Base-by-base conservation (phyloP, 37 sponge, comb jelly and placozoan species). In the Eunapius fragilis region DNA sequence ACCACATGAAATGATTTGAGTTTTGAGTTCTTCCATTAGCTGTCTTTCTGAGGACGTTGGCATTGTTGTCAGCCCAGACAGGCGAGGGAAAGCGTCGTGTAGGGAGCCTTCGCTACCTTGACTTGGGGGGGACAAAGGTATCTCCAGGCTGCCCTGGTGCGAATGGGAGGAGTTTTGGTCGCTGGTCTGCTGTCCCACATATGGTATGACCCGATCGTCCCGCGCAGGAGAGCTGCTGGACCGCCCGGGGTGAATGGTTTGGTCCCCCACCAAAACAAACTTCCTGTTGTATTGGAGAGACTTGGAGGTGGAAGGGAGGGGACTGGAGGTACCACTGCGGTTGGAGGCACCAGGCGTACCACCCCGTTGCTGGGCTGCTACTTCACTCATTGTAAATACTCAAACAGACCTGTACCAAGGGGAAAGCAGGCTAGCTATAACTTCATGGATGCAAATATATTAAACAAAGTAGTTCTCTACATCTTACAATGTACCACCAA, bases 1-100 rank as follows among this genome's bases (percentile, higher is more conserved):
- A 24, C 81, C 80, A 58, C 80, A 70, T 0, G 37, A 23, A 25
- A 76, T 45, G 33, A 90, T 90, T 22, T 90, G 86, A 23, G 10
- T 70, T 67, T 70, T 74, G 24, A 90, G 58, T 10, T 90, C 86
- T 31, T 81, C 74, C 25, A 90, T 32, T 5, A 90, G 58, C 58
- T 58, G 58, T 17, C 58, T 58, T 58, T 58, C 58, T 17, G 58
- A 58, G 17, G 58, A 58, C 17, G 58, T 58, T 19, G 58, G 58
- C 22, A 17, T 19, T 11, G n/a, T n/a, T n/a, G 17, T 17, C 58
- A 58, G 14, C 17, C 58, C 58, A 10, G 58, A 58, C 58, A 58
- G 14, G 58, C 58, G 58, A 10, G 58, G 58, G 58, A 58, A 58
- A 58, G 14, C 22, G 17, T 58, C 58, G 22, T 58, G 58, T 11